Percentiles rank a stretch among this genome's conserved stretches.
Conservation (phyloP, 2,113 vertebrate species). For the Oostethus manadensis region DNA sequence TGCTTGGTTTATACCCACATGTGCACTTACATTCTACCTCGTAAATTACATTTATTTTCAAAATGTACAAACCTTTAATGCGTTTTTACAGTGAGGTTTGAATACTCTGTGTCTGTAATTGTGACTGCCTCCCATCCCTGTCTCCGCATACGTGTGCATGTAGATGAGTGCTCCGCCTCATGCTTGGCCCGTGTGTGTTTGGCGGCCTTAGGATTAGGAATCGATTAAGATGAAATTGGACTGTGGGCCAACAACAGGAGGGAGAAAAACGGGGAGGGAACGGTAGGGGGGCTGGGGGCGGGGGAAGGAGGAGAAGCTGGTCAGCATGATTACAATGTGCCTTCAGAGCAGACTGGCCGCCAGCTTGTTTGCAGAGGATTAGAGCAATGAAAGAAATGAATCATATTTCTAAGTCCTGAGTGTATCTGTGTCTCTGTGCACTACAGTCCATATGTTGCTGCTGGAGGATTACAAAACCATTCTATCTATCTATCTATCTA, state of each 20-base stretch:
- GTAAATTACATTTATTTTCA: no score
- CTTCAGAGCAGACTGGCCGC: constrained; percentile 50
- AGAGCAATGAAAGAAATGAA: constrained; percentile 71
- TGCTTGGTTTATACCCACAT: no score
- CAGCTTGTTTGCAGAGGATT: constrained; percentile 68
- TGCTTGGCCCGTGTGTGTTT: constrained; percentile 25
- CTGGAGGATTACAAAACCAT: constrained; percentile 56
- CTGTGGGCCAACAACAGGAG: constrained; percentile 22
- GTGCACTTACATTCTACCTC: no score
- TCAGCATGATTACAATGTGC: constrained; percentile 59
- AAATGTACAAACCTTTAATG: no score
- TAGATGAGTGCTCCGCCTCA: constrained; percentile 7
- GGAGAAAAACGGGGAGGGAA: constrained; percentile 14
- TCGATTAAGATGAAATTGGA: constrained; percentile 67
- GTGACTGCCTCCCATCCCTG: background rate
- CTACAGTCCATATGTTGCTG: constrained; percentile 57
- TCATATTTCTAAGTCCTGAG: constrained; percentile 72
- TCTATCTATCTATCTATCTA: constrained; percentile 19
- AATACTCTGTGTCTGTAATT: background rate
- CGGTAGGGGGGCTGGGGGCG: background rate
- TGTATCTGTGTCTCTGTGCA: constrained; percentile 54
- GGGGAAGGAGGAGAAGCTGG: constrained; percentile 18
- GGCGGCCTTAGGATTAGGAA: constrained; percentile 62
- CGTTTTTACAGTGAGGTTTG: background rate
- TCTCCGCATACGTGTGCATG: constrained; percentile 1